These are phyloP conservation scores for Dolichallabes microphthalmus DNA, from an alignment of 2,113 vertebrate genomes.

Conservation along the genomic window DNA sequence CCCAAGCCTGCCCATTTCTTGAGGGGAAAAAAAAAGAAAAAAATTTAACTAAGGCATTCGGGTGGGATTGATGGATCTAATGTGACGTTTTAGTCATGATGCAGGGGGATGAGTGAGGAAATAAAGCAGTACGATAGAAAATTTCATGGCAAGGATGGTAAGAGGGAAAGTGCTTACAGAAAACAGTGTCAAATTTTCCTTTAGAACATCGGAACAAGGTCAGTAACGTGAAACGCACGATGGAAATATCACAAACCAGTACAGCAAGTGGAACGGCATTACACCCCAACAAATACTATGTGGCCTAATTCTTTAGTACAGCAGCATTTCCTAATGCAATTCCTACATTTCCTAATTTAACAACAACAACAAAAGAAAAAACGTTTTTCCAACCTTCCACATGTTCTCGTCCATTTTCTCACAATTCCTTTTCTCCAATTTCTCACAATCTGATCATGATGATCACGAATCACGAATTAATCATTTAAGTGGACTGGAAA, in stretches of 20 bases:
- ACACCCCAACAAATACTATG: not conserved
- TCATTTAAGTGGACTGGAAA: not conserved
- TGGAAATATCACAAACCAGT: not conserved
- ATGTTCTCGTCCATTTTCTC: too few species aligned
- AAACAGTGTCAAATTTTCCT: not conserved
- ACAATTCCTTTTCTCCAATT: not conserved
- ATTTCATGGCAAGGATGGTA: not conserved
- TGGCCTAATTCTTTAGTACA: not conserved
- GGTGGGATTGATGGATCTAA: constrained; percentile 20
- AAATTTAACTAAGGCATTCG: not conserved
- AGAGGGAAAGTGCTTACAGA: not conserved
- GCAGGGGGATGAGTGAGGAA: not conserved
- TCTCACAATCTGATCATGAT: not conserved
- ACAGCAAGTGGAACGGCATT: not conserved
- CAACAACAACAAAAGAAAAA: too few species aligned
- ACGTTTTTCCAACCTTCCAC: too few species aligned
- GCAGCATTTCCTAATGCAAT: too few species aligned
- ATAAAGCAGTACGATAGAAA: constrained; percentile 9
- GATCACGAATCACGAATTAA: not conserved
- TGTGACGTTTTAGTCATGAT: constrained; percentile 17
- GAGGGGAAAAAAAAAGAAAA: not conserved
- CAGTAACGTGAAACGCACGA: not conserved
- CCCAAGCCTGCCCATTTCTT: not conserved
- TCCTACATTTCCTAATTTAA: too few species aligned
- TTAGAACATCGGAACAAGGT: not conserved